A percentile compares a stretch with the other conserved stretches of the same genome.
These are phyloP conservation scores for Paramormyrops hopkinsi DNA, from an alignment of 2,797 vertebrate species.

Conservation along the genomic window DNA sequence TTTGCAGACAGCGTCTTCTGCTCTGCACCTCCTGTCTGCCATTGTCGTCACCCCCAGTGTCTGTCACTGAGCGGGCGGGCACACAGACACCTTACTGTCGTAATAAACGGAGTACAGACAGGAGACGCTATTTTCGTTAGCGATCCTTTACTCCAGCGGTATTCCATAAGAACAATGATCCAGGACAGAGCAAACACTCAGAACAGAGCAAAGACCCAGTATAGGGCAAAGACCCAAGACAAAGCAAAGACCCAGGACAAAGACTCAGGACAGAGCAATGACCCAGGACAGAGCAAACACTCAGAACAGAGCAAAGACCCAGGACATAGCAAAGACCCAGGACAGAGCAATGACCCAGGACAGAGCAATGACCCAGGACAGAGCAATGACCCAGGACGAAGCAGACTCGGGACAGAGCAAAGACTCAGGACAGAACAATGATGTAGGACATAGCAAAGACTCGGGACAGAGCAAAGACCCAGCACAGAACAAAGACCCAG, in stretches of 20 bases:
- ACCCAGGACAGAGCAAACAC: background rate
- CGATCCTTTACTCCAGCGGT: background rate
- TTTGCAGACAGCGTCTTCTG: background rate
- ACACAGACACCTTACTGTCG: background rate
- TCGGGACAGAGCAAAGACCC: too few species aligned
- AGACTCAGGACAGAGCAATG: background rate
- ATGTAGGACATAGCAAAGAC: too few species aligned
- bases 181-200: background rate
- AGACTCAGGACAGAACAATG: too few species aligned
- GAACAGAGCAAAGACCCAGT: background rate
- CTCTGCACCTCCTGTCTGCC: background rate
- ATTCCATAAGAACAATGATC: background rate
- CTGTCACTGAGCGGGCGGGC: background rate
- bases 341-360: background rate
- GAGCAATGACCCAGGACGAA: background rate
- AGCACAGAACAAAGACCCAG: background rate
- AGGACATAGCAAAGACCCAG: background rate
- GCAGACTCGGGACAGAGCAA: too few species aligned
- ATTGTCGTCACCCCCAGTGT: background rate
- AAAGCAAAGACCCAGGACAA: too few species aligned
- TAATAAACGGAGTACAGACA: background rate
- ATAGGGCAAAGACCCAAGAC: too few species aligned
- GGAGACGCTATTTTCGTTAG: background rate
- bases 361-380: background rate
- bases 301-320: background rate